These are phyloP conservation scores for Oxyruncus cristatus DNA, from an alignment of 2,113 vertebrate species.

Conservation along the genomic window DNA sequence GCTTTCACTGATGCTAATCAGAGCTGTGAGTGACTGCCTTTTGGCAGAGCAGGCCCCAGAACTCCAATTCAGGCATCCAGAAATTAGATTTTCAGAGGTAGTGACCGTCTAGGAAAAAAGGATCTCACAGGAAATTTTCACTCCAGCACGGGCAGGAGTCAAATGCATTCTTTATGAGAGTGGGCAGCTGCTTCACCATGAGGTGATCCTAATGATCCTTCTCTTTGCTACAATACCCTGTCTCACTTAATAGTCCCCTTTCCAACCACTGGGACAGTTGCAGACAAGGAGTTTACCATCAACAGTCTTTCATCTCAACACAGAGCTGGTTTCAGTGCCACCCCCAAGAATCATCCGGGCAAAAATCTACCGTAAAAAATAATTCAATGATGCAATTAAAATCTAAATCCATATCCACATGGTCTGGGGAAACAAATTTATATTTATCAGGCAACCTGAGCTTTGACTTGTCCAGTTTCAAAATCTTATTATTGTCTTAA, in stretches of 20 bases:
- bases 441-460: neutral
- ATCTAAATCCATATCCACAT: neutral
- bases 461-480: neutral
- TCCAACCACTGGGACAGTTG: neutral
- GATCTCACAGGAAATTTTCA: neutral
- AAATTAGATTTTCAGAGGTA: neutral
- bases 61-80: neutral
- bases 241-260: neutral
- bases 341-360: neutral
- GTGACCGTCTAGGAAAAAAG: neutral
- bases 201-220: neutral
- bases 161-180: neutral
- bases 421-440: neutral
- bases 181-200: neutral
- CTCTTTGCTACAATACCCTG: neutral
- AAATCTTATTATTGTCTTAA: neutral
- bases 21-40: neutral
- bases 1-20: neutral
- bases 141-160: neutral
- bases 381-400: neutral
- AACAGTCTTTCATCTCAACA: neutral
- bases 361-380: neutral
- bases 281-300: neutral
- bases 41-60: neutral
- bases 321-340: neutral